Conservation (phyloP, 2,888 invertebrate genomes). For the Sussaba pulchella region DNA sequence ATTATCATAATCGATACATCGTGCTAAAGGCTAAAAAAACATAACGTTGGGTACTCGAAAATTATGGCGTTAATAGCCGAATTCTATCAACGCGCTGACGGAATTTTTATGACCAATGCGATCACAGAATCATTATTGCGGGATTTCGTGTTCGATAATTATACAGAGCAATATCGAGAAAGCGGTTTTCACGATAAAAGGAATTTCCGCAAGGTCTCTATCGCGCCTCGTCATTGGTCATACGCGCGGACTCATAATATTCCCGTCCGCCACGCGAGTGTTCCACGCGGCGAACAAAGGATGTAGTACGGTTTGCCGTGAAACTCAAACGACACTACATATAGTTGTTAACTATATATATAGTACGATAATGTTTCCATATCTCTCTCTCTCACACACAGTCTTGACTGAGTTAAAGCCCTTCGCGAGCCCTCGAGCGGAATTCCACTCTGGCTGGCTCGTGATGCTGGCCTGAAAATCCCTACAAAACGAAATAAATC, state of each 20-base stretch:
- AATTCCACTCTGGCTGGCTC: no score
- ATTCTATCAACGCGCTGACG: constrained; percentile 9
- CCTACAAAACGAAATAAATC: no score
- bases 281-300: constrained; percentile 20
- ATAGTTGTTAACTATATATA: not conserved
- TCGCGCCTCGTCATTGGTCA: not conserved
- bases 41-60: no score
- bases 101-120: not conserved
- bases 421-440: not conserved
- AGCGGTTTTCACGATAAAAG: not conserved
- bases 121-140: no score
- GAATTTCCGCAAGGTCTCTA: constrained; percentile 1
- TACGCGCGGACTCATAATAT: not conserved
- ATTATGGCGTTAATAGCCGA: no score
- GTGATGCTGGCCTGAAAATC: no score
- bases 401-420: not conserved
- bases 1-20: no score
- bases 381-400: not conserved
- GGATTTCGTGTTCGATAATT: constrained; percentile 29
- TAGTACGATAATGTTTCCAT: not conserved
- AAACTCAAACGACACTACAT: not conserved
- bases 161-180: not conserved
- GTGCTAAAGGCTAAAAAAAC: no score
- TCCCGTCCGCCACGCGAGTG: not conserved
- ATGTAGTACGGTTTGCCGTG: not conserved